These are phyloP conservation scores for Dendrolimus kikuchii DNA, from an alignment of 1,140 invertebrate genomes.

Conservation along the genomic window DNA sequence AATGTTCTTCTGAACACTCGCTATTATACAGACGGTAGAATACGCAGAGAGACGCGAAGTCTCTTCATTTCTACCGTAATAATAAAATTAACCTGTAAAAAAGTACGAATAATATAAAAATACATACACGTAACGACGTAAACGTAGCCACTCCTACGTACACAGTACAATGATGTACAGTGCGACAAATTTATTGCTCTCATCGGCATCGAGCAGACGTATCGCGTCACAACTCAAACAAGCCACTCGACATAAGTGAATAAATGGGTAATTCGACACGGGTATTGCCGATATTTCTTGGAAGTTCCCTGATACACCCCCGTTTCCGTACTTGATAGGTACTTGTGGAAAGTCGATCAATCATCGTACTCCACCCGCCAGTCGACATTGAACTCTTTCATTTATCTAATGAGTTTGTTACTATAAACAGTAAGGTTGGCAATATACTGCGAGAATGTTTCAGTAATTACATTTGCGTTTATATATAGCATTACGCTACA, in stretches of 20 bases:
- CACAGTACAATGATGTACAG: not conserved
- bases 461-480: no score
- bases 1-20: no score
- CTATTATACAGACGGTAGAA: no score
- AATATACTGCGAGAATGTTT: no score
- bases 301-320: slow-evolving; percentile 24
- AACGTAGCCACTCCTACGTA: no score
- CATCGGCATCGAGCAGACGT: slow-evolving; percentile 23
- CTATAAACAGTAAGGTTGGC: no score
- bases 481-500: no score
- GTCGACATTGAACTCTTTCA: slow-evolving; percentile 55
- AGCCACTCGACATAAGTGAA: slow-evolving; percentile 47
- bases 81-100: no score
- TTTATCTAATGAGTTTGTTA: slow-evolving; percentile 62
- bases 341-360: slow-evolving; percentile 38
- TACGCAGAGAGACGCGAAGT: no score
- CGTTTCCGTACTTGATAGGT: slow-evolving; percentile 5
- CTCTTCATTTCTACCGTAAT: no score
- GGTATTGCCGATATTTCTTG: slow-evolving; percentile 35
- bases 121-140: no score
- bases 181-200: slow-evolving; percentile 39
- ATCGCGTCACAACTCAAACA: slow-evolving; percentile 51
- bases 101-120: no score
- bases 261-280: slow-evolving; percentile 56
- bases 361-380: slow-evolving; percentile 40